Evolutionary conservation across 2,888 invertebrate species (phyloP), one percentile per base, ranked within the genome.

Genomic region (Suillia variegata): DNA sequence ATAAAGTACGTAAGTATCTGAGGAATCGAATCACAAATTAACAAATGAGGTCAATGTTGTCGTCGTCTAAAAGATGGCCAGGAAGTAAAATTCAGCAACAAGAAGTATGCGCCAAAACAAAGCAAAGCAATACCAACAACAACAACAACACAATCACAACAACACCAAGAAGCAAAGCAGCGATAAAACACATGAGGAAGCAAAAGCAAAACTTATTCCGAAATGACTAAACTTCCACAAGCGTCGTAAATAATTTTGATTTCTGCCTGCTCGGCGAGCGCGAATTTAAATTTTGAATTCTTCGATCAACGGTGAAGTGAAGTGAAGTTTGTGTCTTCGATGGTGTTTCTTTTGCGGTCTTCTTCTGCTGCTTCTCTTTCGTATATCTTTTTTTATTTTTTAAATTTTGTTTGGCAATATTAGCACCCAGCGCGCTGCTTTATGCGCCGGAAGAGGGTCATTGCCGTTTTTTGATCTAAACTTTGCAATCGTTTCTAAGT

Each of bases 391-490:
- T n/a, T n/a, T n/a, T n/a, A n/a, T n/a, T n/a, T n/a, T n/a, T n/a
- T n/a, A n/a, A n/a, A n/a, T n/a, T n/a, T n/a, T n/a, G n/a, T n/a
- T n/a, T n/a, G 13, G 13, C 15, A 34, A 34, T 34, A 34, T 34
- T 15, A 34, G n/a, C n/a, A 45, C 5, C 45, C 2, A 45, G 15
- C 42, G 42, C 10, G 15, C 45, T n/a, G n/a, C n/a, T n/a, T 26
- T 10, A 26, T 10, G 26, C 26, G 10, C 26, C 26, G n/a, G n/a
- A 73, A 69, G 68, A 66, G 70, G 73, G 73, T 74, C 73, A 73
- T 73, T 73, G 73, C 38, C 71, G 74, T 68, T 71, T 74, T 73
- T 73, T 74, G 73, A 74, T 73, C 73, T 73, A 74, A 67, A 70
- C 73, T 65, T 10, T 10, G 26, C 26, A 26, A 10, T n/a, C 6